Conservation (phyloP, 2,113 vertebrate genomes). For the Mus pahari region DNA sequence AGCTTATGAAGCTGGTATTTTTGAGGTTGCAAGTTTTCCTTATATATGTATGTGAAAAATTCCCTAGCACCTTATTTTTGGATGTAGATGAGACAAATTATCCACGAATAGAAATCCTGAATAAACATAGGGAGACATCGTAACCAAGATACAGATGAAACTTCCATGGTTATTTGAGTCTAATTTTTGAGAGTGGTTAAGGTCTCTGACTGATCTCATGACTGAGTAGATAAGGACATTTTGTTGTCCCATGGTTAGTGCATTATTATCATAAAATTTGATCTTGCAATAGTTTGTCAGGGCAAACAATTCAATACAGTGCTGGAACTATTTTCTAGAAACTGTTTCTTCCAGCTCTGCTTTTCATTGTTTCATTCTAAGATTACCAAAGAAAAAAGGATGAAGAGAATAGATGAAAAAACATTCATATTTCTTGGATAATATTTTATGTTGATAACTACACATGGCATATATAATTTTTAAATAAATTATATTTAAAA, state of each 20-base stretch:
- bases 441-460: background rate
- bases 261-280: background rate
- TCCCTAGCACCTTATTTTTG: background rate
- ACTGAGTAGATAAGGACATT: background rate
- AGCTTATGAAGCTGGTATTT: background rate
- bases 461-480: no score
- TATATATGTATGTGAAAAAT: background rate
- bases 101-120: background rate
- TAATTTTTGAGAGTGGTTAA: background rate
- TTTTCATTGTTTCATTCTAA: background rate
- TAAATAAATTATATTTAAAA: background rate
- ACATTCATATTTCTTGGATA: background rate
- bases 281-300: background rate
- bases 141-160: background rate
- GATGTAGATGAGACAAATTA: background rate
- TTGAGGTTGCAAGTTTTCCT: background rate
- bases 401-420: background rate
- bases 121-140: background rate
- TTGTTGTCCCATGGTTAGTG: background rate
- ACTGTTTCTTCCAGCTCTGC: background rate
- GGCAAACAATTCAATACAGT: background rate
- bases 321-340: background rate
- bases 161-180: background rate
- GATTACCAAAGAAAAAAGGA: background rate
- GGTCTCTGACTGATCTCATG: background rate